Percentiles rank a stretch among this genome's conserved stretches.
Evolutionary conservation across 1,140 invertebrate genomes (phyloP).

Genomic region (Palaemon carinicauda): DNA sequence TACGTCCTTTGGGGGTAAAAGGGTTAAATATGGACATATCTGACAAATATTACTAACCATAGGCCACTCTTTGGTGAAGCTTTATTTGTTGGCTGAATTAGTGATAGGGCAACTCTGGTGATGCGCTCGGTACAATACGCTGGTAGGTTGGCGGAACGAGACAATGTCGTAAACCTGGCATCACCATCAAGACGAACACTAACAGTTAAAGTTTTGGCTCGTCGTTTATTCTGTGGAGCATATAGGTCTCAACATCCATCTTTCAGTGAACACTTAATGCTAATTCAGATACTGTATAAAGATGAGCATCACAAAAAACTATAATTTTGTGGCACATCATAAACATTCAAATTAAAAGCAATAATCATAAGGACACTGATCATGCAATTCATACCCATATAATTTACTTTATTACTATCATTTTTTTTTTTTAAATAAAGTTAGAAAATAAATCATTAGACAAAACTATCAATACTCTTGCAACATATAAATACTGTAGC

Average conservation of each 20-base stretch:
- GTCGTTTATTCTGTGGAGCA: conserved; percentile 63
- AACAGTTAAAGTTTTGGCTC: conserved; percentile 64
- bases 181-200: conserved; percentile 61
- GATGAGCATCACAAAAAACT: too few relatives aligned
- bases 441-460: not conserved
- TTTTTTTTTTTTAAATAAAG: too few relatives aligned
- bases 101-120: conserved; percentile 71
- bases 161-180: conserved; percentile 59
- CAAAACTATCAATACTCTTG: not conserved
- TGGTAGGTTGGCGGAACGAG: conserved; percentile 63
- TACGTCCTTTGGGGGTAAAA: too few relatives aligned
- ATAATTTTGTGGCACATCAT: too few relatives aligned
- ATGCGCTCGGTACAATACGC: conserved; percentile 64
- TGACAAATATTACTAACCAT: not conserved
- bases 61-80: conserved; percentile 64
- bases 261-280: not conserved
- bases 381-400: too few relatives aligned
- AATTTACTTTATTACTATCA: too few relatives aligned
- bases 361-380: too few relatives aligned
- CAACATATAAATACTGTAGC: not conserved
- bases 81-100: conserved; percentile 71
- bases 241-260: not conserved
- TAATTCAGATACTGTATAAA: too few relatives aligned
- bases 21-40: not conserved
- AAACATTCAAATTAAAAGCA: too few relatives aligned